Evolutionary conservation across 64 coral and sea anemone species (phyloP), one percentile per base, ranked within the genome.

Genomic region (Actinia tenebrosa): DNA sequence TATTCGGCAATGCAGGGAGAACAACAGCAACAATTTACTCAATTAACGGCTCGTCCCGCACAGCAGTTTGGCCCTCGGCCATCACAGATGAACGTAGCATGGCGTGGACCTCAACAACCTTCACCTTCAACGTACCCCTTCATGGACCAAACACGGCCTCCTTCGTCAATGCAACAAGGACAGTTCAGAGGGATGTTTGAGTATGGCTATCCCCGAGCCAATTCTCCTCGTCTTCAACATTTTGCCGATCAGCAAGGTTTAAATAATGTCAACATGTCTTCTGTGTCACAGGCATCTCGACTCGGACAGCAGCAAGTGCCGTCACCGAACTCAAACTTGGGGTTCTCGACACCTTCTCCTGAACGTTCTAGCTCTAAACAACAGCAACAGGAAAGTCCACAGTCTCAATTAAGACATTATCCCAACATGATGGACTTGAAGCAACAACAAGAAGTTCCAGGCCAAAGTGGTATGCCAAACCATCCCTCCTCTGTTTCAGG

Each of bases 191-290:
- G 88, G 78, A 86, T 90, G 22, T 97, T 97, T 85, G 86, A 87
- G 10, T 97, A 88, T 56, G 91, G 94, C 15, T 93, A 92, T 93
- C 91, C 94, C 17, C 91, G 94, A 30, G 61, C 94, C 0, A 87
- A 87, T 5, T 97, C 94, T 47, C 94, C 94, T 17, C 89, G 94
- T 52, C 94, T 97, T 93, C 94, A 97, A 60, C 94, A 97, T 79
- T 97, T 93, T 80, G 64, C 91, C 16, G 92, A 97, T 71, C 91
- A 89, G 17, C 54, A 64, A 64, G 52, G 52, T n/a, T 61, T 85
- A 17, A 85, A 85, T 64, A 61, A 59, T 43, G 54, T 64, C 3
- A 85, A 85, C 60, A 85, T 85, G 56, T 58, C 83, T 16, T 22
- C 83, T 27, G 83, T 45, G 17, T 85, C 83, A 60, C 83, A 85